phyloP scores from a whole-genome alignment of 1,140 invertebrate genomes.

The Drosophila bocqueti region DNA sequence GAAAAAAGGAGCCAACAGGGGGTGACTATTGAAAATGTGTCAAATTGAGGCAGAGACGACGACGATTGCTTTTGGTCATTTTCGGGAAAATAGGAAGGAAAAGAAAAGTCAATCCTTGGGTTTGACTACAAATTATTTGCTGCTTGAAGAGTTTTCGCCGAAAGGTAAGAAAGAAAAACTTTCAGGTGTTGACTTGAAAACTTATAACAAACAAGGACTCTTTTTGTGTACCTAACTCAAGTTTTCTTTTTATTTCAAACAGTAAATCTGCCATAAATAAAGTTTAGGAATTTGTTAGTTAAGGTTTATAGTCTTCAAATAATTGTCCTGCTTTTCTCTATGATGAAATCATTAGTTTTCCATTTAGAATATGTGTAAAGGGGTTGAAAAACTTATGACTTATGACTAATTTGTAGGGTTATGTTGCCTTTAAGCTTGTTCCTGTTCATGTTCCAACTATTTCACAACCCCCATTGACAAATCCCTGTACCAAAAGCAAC shows the following conservation, averaged over 20 bases:
- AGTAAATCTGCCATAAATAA: not conserved
- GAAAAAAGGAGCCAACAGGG: conserved; percentile 4
- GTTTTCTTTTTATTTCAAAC: not conserved
- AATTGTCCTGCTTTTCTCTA: no score
- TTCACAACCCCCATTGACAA: not conserved
- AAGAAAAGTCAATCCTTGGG: conserved; percentile 18
- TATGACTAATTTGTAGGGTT: conserved; percentile 8
- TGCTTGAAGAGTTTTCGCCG: conserved; percentile 28
- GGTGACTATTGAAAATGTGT: conserved; percentile 64
- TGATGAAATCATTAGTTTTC: not conserved
- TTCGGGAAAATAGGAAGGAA: not conserved
- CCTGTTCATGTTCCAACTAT: not conserved
- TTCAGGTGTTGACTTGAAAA: conserved; percentile 23
- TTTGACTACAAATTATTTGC: conserved; percentile 35
- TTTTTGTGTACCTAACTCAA: no score
- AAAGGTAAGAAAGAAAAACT: conserved; percentile 19
- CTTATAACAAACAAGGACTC: not conserved
- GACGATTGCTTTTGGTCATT: conserved; percentile 45
- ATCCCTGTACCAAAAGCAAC: conserved; percentile 19
- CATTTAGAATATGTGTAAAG: not conserved
- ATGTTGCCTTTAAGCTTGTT: conserved; percentile 1
- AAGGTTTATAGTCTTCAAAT: not conserved
- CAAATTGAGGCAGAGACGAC: conserved; percentile 47
- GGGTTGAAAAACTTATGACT: conserved; percentile 4
- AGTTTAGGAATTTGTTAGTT: not conserved